Conservation (phyloP, 2,888 invertebrate genomes). For the Drosophila formosana region DNA sequence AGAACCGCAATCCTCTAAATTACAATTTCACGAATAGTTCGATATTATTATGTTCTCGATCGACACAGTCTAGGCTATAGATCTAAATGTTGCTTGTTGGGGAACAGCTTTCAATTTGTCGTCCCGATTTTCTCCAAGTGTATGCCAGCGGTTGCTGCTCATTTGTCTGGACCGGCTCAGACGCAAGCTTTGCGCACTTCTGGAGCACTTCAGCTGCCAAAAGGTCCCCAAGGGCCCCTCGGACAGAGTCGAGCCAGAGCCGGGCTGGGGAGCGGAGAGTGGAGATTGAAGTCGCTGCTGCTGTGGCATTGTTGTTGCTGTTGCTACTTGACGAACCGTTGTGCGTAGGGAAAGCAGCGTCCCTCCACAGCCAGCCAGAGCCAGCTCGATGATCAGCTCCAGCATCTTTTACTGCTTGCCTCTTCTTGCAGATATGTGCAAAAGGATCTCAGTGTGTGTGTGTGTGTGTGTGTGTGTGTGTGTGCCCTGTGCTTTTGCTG, state of each 20-base stretch:
- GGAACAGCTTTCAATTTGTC: background rate
- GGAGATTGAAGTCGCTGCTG: constrained; percentile 16
- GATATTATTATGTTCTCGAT: no score
- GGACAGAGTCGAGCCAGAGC: background rate
- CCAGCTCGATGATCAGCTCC: constrained; percentile 18
- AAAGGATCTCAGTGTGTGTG: constrained; percentile 56
- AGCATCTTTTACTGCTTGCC: constrained; percentile 19
- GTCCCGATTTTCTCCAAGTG: constrained; percentile 42
- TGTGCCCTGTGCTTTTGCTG: constrained; percentile 2
- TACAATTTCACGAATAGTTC: no score
- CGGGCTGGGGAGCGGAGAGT: background rate
- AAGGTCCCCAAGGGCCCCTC: constrained; percentile 16
- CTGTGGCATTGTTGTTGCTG: constrained; percentile 27
- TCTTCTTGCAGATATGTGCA: constrained; percentile 55
- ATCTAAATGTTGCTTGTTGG: no score
- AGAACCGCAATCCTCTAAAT: no score
- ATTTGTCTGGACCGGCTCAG: constrained; percentile 76
- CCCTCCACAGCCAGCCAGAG: constrained; percentile 27
- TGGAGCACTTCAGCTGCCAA: constrained; percentile 78
- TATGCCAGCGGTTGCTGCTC: constrained; percentile 61
- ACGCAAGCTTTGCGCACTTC: constrained; percentile 79
- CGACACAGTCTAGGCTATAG: no score
- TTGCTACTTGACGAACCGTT: constrained; percentile 51
- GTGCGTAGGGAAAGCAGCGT: constrained; percentile 56
- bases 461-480: constrained; percentile 25